These are phyloP conservation scores for Muntiacus muntjak DNA, from an alignment of 2,113 vertebrate species.

Conservation along the genomic window DNA sequence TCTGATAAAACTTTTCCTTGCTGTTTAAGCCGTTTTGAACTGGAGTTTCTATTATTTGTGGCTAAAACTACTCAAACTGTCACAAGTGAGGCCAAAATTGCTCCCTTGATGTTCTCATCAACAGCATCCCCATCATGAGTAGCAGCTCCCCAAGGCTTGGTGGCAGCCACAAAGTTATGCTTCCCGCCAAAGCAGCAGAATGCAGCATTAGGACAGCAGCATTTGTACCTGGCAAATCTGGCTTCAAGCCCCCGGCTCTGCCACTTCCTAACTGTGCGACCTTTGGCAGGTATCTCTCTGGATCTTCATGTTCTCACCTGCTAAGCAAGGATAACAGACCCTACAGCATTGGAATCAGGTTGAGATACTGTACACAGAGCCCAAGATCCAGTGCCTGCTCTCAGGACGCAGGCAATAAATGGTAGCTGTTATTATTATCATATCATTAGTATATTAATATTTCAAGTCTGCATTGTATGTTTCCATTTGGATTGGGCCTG, in stretches of 20 bases:
- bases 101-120: not conserved
- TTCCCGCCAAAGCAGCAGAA: not conserved
- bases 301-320: not conserved
- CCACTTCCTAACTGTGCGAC: not conserved
- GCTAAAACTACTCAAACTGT: not conserved
- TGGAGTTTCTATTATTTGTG: not conserved
- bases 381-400: not conserved
- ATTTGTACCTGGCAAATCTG: not conserved
- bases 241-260: not conserved
- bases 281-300: not conserved
- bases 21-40: not conserved
- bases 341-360: not conserved
- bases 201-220: not conserved
- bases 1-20: not conserved
- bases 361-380: not conserved
- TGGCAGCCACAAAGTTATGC: not conserved
- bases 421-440: not conserved
- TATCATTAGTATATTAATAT: not conserved
- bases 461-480: not conserved
- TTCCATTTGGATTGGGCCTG: not conserved
- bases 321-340: not conserved
- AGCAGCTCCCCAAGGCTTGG: not conserved
- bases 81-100: not conserved
- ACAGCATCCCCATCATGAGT: not conserved
- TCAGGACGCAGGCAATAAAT: not conserved